These are phyloP conservation scores for Strix aluco DNA, from an alignment of 2,113 vertebrate genomes.

Conservation along the genomic window DNA sequence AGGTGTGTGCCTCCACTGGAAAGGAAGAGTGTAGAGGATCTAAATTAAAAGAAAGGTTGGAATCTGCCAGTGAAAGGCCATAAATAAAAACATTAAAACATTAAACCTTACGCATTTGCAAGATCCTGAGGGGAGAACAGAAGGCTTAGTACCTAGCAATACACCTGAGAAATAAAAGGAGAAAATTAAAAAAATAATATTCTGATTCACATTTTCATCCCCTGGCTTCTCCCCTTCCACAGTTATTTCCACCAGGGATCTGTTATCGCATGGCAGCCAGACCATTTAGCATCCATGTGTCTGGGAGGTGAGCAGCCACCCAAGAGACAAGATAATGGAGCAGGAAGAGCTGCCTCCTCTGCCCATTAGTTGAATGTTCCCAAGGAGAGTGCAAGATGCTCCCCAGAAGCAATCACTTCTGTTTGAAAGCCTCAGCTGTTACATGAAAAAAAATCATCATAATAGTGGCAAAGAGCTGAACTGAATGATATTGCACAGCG, in stretches of 20 bases:
- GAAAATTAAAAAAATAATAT: not conserved
- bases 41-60: not conserved
- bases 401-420: constrained; percentile 15
- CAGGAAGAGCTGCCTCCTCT: constrained; percentile 26
- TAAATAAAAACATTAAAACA: not conserved
- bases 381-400: not conserved
- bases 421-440: constrained; percentile 45
- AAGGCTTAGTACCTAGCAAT: not conserved
- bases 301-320: constrained; percentile 1
- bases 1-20: not conserved
- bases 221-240: not conserved
- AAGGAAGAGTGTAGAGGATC: not conserved
- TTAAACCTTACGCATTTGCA: not conserved
- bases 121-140: not conserved
- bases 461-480: constrained; percentile 12
- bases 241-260: not conserved
- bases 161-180: not conserved
- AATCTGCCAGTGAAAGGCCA: not conserved
- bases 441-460: not conserved
- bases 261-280: not conserved
- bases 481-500: not conserved
- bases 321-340: constrained; percentile 59
- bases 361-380: constrained; percentile 53
- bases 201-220: not conserved
- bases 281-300: not conserved